Evolutionary conservation across 2,797 vertebrate genomes (phyloP), one percentile per base, ranked within the genome.

Genomic region (Aselliscus stoliczkanus): DNA sequence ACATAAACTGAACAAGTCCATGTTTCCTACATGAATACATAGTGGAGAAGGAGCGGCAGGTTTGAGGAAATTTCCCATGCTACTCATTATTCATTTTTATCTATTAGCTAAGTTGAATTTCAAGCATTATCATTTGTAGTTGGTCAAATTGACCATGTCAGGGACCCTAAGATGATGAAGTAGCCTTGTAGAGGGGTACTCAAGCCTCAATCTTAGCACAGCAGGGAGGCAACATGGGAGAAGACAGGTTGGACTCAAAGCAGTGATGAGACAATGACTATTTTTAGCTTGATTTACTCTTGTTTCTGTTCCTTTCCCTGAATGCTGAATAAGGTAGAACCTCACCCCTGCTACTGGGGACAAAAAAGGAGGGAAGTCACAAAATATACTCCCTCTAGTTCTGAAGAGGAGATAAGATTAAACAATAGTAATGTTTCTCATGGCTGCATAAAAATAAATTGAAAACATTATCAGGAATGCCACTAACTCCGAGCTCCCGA

Each of bases 331-430:
- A 93, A 93, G 88, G 81, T 52, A 96, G 86, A 92, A 69, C 15
- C 73, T 92, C 65, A 90, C 87, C 73, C 37, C 23, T 88, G 87
- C 67, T 93, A 39, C 12, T 89, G 65, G 65, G 67, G 42, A 84
- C 70, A 93, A 86, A 77, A 97, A 95, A 97, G 84, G 88, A 86
- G 97, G 93, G 95, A 97, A 97, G 81, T 95, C 81, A 93, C 88
- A 80, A 96, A 95, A 50, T 93, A 84, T 25, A 88, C 81, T 97
- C 84, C 81, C 69, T 92, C 97, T 87, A 95, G 93, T 83, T 93
- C 82, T 88, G 64, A 29, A 93, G 34, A 65, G 13, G 77, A 96
- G 94, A 97, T 94, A 98, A 96, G 85, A 95, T 94, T 79, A 92
- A 96, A 96, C 96, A 97, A 97, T 96, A 65, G 58, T n/a, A 96